Conservation (phyloP, 2,113 vertebrate species). For the Fregata magnificens region DNA sequence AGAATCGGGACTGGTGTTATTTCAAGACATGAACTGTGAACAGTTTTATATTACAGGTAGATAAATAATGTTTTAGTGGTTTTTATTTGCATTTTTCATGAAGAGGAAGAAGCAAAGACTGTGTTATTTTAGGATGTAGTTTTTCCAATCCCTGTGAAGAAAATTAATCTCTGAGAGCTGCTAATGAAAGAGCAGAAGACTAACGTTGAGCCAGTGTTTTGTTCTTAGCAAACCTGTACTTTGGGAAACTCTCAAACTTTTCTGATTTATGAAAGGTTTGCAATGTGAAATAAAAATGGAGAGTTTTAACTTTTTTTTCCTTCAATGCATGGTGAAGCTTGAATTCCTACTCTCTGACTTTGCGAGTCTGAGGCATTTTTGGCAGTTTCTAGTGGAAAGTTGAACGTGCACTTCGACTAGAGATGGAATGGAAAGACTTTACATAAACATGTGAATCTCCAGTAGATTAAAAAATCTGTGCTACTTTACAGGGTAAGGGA, state of each 20-base stretch:
- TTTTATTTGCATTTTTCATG: not conserved
- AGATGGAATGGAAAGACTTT: conserved; percentile 49
- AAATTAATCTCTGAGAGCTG: not conserved
- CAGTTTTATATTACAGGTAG: not conserved
- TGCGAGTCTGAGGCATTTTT: conserved; percentile 51
- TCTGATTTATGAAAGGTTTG: not conserved
- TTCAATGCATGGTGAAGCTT: conserved; percentile 1
- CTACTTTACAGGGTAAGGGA: not conserved
- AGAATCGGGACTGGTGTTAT: not conserved
- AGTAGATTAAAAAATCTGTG: not conserved
- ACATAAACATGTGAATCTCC: conserved; percentile 48
- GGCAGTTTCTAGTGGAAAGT: conserved; percentile 68
- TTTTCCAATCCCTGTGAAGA: not conserved
- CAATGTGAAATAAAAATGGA: not conserved
- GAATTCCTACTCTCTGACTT: conserved; percentile 55
- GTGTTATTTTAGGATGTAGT: not conserved
- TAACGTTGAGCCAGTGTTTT: not conserved
- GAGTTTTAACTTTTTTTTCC: not conserved
- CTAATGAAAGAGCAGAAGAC: not conserved
- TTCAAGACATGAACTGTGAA: not conserved
- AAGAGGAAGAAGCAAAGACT: not conserved
- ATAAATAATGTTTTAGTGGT: not conserved
- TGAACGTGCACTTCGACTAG: conserved; percentile 35
- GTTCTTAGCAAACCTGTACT: not conserved
- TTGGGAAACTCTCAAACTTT: not conserved